These are phyloP conservation scores for Phyllostomus discolor DNA, from an alignment of 2,113 vertebrate species.

Conservation along the genomic window DNA sequence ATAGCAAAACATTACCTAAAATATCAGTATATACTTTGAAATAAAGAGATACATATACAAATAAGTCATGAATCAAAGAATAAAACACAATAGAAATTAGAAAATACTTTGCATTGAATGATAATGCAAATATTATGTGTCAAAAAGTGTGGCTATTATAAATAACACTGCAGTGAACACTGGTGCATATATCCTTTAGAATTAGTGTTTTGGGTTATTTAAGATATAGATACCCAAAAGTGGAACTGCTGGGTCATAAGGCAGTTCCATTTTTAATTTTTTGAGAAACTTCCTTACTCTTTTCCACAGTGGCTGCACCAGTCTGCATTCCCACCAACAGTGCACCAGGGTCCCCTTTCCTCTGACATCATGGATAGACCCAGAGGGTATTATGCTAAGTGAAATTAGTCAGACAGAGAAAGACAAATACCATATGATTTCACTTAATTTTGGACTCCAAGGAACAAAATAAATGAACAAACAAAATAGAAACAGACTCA, in stretches of 20 bases:
- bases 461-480: neutral
- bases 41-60: neutral
- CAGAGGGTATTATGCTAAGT: neutral
- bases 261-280: neutral
- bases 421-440: neutral
- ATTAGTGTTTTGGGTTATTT: neutral
- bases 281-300: neutral
- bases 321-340: neutral
- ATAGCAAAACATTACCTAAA: neutral
- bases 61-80: neutral
- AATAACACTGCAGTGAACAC: neutral
- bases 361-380: neutral
- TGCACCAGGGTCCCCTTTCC: neutral
- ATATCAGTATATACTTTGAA: neutral
- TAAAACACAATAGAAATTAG: neutral
- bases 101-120: neutral
- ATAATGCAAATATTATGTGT: neutral
- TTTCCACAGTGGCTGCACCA: neutral
- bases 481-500: neutral
- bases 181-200: neutral
- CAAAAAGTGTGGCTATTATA: neutral
- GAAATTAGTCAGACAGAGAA: neutral
- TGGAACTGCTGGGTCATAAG: neutral
- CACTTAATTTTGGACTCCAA: neutral
- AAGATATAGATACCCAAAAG: neutral